These are phyloP conservation scores for Tetramorium alpestre DNA, from an alignment of 1,140 invertebrate genomes.

Conservation along the genomic window DNA sequence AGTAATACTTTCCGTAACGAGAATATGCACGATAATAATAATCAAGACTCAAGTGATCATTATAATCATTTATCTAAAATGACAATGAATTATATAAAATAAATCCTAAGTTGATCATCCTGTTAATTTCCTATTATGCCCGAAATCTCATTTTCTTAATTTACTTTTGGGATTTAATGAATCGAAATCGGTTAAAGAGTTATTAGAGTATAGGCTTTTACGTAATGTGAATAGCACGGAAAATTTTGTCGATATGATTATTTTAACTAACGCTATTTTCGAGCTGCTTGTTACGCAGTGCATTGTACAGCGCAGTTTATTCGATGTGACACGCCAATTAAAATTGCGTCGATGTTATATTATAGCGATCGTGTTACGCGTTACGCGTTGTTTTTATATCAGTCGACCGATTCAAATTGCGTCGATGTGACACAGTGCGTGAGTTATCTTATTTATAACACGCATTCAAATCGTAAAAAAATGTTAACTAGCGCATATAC, in stretches of 20 bases:
- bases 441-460: background rate
- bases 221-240: too few species aligned
- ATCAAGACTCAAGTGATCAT: background rate
- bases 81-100: background rate
- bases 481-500: background rate
- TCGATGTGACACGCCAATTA: conserved; percentile 28
- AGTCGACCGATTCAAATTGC: conserved; percentile 47
- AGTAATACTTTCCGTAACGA: background rate
- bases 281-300: background rate
- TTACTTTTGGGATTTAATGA: background rate
- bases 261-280: conserved; percentile 5
- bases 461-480: background rate
- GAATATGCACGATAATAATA: background rate
- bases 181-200: background rate
- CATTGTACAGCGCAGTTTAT: background rate
- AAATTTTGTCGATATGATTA: background rate
- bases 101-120: background rate
- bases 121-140: background rate
- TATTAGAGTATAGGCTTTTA: background rate
- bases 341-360: conserved; percentile 23
- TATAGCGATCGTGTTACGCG: conserved; percentile 30
- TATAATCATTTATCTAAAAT: background rate
- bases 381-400: conserved; percentile 31
- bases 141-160: background rate
- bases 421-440: background rate